phyloP scores from a whole-genome alignment of 2,888 invertebrate genomes.

The Rhodophaea formosa region DNA sequence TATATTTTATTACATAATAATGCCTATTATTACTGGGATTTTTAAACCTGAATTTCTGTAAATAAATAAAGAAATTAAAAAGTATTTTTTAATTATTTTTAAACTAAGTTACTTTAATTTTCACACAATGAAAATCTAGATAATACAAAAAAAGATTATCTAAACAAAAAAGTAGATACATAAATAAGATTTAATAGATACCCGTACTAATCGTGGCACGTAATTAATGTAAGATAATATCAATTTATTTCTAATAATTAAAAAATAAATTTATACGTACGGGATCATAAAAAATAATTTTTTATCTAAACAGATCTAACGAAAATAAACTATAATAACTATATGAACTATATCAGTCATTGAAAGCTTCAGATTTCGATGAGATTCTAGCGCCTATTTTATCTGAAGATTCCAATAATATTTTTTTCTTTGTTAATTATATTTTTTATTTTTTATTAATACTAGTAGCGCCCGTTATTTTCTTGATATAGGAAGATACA shows the following conservation, averaged over 20 bases:
- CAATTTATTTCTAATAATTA: slow-evolving; percentile 36
- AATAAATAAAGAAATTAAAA: background rate
- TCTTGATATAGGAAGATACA: slow-evolving; percentile 25
- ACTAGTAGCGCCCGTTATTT: slow-evolving; percentile 33
- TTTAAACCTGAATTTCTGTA: background rate
- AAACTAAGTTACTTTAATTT: background rate
- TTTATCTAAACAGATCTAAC: slow-evolving; percentile 61
- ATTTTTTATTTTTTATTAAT: slow-evolving; percentile 26
- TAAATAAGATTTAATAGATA: slow-evolving; percentile 37
- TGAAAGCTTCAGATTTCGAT: slow-evolving; percentile 74
- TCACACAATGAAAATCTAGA: slow-evolving; percentile 2
- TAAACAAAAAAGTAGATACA: slow-evolving; percentile 35
- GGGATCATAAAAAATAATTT: slow-evolving; percentile 18
- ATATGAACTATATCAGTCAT: slow-evolving; percentile 75
- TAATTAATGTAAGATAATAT: slow-evolving; percentile 45
- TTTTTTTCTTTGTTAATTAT: slow-evolving; percentile 40
- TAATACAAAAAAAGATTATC: slow-evolving; percentile 36
- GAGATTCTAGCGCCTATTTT: slow-evolving; percentile 70
- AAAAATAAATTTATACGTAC: slow-evolving; percentile 29
- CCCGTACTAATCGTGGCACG: slow-evolving; percentile 76
- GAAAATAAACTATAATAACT: slow-evolving; percentile 39
- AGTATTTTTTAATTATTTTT: background rate
- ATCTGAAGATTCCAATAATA: slow-evolving; percentile 78
- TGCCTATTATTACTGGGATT: background rate
- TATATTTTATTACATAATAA: background rate